Evolutionary conservation across 2,797 vertebrate genomes (phyloP).

Genomic region (Phrynocephalus vlangalii): DNA sequence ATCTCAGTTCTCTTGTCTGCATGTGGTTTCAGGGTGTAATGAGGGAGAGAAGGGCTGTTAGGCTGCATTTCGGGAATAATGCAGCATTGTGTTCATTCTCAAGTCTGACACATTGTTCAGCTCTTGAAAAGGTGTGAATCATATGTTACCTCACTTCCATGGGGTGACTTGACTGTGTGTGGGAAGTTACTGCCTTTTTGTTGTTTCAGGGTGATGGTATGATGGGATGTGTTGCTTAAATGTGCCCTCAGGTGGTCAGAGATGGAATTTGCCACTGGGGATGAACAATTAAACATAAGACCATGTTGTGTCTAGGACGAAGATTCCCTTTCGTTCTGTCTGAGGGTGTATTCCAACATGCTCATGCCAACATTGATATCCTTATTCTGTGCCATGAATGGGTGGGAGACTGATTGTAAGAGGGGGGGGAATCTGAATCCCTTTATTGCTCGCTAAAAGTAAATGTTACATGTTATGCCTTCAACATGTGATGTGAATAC

Average conservation of each 20-base stretch:
- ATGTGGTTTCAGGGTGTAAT: no score
- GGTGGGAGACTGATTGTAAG: neutral
- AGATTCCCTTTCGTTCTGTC: neutral
- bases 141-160: constrained; percentile 6
- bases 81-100: constrained; percentile 1
- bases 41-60: neutral
- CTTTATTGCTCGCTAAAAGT: no score
- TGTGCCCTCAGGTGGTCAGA: constrained; percentile 31
- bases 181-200: no score
- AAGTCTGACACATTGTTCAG: neutral
- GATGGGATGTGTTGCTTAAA: constrained; percentile 2
- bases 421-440: no score
- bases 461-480: no score
- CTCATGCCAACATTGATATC: neutral
- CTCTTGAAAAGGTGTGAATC: constrained; percentile 11
- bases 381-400: neutral
- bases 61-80: neutral
- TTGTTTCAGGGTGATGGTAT: neutral
- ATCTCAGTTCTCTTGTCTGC: no score
- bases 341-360: neutral
- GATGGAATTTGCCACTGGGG: neutral
- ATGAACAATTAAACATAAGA: neutral
- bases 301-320: neutral
- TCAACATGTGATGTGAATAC: neutral
- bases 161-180: neutral